These are phyloP conservation scores for Heterodera schachtii DNA, from an alignment of 1,140 invertebrate genomes.

Conservation along the genomic window DNA sequence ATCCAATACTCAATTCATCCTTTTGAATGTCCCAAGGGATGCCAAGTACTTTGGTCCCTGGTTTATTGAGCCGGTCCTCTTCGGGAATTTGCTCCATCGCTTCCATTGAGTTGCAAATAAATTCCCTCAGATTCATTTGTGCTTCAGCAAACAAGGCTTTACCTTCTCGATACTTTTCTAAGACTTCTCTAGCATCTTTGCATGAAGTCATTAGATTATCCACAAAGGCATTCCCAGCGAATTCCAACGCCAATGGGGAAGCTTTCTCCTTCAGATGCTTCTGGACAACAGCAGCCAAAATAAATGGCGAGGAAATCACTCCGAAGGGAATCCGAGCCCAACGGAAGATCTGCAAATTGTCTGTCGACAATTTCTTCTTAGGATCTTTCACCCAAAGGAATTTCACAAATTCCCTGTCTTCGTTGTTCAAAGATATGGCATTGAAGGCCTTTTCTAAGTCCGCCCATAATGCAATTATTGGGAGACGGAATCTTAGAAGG, in stretches of 20 bases:
- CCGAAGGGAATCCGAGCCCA: constrained; percentile 6
- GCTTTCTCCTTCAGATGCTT: constrained; percentile 7
- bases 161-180: background rate
- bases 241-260: background rate
- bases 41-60: background rate
- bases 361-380: background rate
- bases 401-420: constrained; percentile 7
- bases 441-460: constrained; percentile 13
- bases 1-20: constrained; percentile 1
- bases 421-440: background rate
- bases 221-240: background rate
- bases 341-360: constrained; percentile 6
- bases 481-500: constrained; percentile 3
- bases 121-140: constrained; percentile 19
- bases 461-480: constrained; percentile 2
- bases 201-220: background rate
- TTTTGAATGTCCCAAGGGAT: constrained; percentile 3
- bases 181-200: background rate
- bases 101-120: background rate
- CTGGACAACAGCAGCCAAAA: background rate
- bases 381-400: constrained; percentile 2
- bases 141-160: background rate
- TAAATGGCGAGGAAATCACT: background rate
- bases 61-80: background rate
- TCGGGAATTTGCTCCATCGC: background rate